A percentile compares a stretch with the other conserved stretches of the same genome.
Evolutionary conservation across 2,888 invertebrate genomes (phyloP).

Genomic region (Andrena minutula): DNA sequence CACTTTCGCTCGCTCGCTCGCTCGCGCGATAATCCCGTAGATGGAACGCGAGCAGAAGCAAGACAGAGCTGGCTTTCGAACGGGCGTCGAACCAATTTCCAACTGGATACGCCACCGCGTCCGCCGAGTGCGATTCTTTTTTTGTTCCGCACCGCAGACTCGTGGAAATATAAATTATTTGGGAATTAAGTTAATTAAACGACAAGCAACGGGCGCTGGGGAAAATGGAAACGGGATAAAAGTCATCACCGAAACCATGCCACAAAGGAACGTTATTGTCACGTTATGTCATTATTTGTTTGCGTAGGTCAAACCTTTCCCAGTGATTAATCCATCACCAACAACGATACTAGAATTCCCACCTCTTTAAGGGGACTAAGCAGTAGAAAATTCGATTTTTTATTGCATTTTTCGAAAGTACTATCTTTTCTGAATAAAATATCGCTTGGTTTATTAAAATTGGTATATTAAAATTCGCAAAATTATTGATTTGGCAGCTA

Average conservation of each 20-base stretch:
- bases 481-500: too few species aligned
- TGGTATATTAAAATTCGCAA: too few species aligned
- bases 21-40: slow-evolving; percentile 32
- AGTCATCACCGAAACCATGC: background rate
- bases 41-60: background rate
- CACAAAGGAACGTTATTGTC: slow-evolving; percentile 1
- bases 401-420: too few species aligned
- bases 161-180: slow-evolving; percentile 52
- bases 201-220: slow-evolving; percentile 12
- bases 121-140: slow-evolving; percentile 30
- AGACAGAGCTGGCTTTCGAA: slow-evolving; percentile 18
- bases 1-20: slow-evolving; percentile 17
- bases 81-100: slow-evolving; percentile 55
- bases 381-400: too few species aligned
- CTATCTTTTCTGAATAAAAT: too few species aligned
- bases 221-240: slow-evolving; percentile 22
- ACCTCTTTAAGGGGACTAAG: too few species aligned
- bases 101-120: slow-evolving; percentile 22
- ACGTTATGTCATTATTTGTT: background rate
- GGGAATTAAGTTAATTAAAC: slow-evolving; percentile 60
- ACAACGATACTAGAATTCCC: background rate
- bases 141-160: background rate
- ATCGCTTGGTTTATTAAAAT: too few species aligned
- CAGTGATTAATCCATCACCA: background rate
- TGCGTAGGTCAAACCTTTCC: background rate